These are phyloP conservation scores for Papilio polyxenes DNA, from an alignment of 1,140 invertebrate species.

Conservation along the genomic window DNA sequence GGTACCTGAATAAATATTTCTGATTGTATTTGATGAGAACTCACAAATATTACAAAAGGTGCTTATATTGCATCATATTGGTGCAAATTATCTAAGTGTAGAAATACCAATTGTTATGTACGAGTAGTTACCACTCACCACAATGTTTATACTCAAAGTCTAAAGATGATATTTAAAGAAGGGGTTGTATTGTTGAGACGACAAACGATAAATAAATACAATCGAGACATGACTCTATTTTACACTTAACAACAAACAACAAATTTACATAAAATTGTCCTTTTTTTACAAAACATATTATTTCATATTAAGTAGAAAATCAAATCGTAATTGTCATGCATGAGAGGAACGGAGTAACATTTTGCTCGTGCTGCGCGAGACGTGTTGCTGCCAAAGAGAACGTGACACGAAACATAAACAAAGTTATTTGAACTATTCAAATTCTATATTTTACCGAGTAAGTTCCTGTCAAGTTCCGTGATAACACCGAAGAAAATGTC, in stretches of 20 bases:
- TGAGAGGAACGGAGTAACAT: not conserved
- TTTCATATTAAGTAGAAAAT: not conserved
- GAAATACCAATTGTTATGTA: not conserved
- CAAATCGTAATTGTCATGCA: not conserved
- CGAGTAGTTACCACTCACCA: not conserved
- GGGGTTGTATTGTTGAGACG: too few species aligned
- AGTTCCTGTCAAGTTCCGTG: not conserved
- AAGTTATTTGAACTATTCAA: slow-evolving; percentile 5
- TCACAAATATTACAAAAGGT: not conserved
- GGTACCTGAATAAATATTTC: not conserved
- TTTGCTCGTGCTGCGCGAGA: not conserved
- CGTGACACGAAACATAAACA: not conserved
- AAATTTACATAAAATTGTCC: too few species aligned
- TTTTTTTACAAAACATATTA: too few species aligned
- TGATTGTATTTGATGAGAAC: slow-evolving; percentile 1
- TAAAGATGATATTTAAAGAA: too few species aligned
- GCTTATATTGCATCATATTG: not conserved
- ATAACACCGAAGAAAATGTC: not conserved
- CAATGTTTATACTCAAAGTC: not conserved
- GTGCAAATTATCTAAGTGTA: not conserved
- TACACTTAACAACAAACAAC: too few species aligned
- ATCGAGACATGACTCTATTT: too few species aligned
- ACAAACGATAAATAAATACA: too few species aligned
- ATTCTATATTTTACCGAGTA: not conserved
- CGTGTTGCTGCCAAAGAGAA: not conserved